Base-by-base conservation (phyloP, 2,113 vertebrate genomes). In the Anarrhichthys ocellatus region DNA sequence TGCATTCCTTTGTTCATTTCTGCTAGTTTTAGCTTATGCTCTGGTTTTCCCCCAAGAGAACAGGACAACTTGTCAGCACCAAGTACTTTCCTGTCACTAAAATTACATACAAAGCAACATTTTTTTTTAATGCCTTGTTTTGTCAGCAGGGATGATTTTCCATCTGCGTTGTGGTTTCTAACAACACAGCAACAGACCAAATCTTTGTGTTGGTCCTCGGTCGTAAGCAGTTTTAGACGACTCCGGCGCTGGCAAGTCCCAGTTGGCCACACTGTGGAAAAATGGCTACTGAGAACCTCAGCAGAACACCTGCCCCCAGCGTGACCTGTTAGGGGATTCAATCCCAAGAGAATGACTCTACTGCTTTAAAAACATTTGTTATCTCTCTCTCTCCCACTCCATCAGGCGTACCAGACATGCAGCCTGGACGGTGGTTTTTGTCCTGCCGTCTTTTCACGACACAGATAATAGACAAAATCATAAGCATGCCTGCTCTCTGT, bases 291-390 rank as follows among this genome's bases (percentile, higher is more conserved):
- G 62, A 86, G 85, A 84, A 86, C 40, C 81, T 88, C 87, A 89
- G 89, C 87, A 85, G 81, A 89, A 88, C 87, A 89, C 88, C 88
- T 88, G 88, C 81, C 87, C 89, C 73, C 79, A 70, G 44, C 78
- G 82, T 92, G 91, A 92, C 90, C 93, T 85, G 86, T 89, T 86
- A 87, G 80, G 87, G 88, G 82, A 88, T 88, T 83, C 71, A 87
- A 56, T 83, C 88, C 83, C 82, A 4, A 22, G 80, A 85, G 83
- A 70, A 78, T 69, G 78, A 83, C 88, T 80, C 77, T 50, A 24
- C 40, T 79, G 73, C 61, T 22, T 18, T 42, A 7, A 22, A 27
- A 27, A 27, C 27, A 1, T 20, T 74, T 81, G 83, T 61, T 85
- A 50, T 82, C 24, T 69, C 44, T 75, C 7, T 44, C 50, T 62